These are phyloP conservation scores for Heliconius charithonia DNA, from an alignment of 2,888 invertebrate genomes.

Conservation along the genomic window DNA sequence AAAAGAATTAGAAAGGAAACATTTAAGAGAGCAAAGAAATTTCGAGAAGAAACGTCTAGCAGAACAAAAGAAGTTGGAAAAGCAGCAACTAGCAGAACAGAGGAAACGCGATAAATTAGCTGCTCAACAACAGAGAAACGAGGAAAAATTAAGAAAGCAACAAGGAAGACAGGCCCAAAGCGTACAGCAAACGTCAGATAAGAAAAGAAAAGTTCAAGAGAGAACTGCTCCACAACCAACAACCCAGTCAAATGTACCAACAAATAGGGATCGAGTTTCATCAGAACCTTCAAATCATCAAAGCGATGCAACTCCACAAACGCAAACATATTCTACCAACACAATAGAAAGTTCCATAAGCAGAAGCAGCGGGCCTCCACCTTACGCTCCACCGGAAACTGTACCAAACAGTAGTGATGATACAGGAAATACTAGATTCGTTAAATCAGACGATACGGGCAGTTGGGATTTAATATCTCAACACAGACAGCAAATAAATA, in stretches of 20 bases:
- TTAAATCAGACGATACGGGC: constrained; percentile 59
- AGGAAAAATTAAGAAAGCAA: constrained; percentile 59
- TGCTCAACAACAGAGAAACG: constrained; percentile 57
- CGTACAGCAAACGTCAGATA: constrained; percentile 50
- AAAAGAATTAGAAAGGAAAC: constrained; percentile 59
- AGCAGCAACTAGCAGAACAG: constrained; percentile 50
- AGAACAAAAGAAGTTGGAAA: constrained; percentile 3
- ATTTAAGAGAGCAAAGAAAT: constrained; percentile 58
- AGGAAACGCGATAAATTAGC: constrained; percentile 59
- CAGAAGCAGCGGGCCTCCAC: constrained; percentile 71
- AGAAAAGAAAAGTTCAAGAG: constrained; percentile 48
- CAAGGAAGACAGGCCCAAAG: constrained; percentile 53
- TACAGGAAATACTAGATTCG: constrained; percentile 65
- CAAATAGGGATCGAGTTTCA: constrained; percentile 2
- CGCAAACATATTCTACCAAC: constrained; percentile 60
- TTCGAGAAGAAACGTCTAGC: constrained; percentile 60
- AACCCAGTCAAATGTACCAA: constrained; percentile 24
- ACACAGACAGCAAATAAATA: constrained; percentile 74
- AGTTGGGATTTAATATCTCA: constrained; percentile 83
- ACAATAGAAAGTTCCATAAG: constrained; percentile 76
- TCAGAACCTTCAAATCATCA: constrained; percentile 22
- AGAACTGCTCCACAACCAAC: constrained; percentile 45
- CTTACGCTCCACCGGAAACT: constrained; percentile 57
- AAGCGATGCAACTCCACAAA: constrained; percentile 32
- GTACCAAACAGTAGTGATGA: constrained; percentile 55